Evolutionary conservation across 2,797 vertebrate species (phyloP).

Genomic region (Cryptoprocta ferox): DNA sequence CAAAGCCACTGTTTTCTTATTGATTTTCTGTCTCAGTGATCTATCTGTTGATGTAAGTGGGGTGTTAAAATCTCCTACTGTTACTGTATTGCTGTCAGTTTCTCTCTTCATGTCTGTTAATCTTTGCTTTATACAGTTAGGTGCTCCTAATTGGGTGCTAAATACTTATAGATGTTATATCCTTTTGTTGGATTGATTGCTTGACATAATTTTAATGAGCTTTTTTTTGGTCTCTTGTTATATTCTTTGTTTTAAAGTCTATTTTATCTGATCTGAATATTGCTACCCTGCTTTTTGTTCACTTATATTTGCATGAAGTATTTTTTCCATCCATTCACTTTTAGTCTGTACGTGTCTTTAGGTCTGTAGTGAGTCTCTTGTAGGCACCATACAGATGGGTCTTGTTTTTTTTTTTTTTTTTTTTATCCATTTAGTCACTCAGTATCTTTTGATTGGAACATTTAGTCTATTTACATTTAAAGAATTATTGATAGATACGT

Average conservation of each 20-base stretch:
- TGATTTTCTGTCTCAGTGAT: not conserved
- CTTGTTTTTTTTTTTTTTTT: not conserved
- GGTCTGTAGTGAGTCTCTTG: not conserved
- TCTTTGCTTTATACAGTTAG: not conserved
- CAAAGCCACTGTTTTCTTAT: not conserved
- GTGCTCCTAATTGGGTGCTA: not conserved
- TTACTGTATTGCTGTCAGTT: not conserved
- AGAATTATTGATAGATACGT: not conserved
- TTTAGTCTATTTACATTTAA: not conserved
- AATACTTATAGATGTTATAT: not conserved
- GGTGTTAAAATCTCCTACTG: not conserved
- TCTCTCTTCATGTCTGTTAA: not conserved
- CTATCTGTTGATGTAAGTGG: not conserved
- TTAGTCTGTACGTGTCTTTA: not conserved
- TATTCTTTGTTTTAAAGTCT: not conserved
- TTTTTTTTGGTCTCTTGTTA: not conserved
- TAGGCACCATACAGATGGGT: not conserved
- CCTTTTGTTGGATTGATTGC: not conserved
- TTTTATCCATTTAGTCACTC: not conserved
- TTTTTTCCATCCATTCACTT: not conserved
- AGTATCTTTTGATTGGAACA: not conserved
- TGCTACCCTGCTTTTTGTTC: not conserved
- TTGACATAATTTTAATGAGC: not conserved
- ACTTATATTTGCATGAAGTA: not conserved
- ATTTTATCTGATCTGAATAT: not conserved